A percentile compares a stretch with the other conserved stretches of the same genome.
These are phyloP conservation scores for Elephas maximus DNA, from an alignment of 2,113 vertebrate species.

Conservation along the genomic window DNA sequence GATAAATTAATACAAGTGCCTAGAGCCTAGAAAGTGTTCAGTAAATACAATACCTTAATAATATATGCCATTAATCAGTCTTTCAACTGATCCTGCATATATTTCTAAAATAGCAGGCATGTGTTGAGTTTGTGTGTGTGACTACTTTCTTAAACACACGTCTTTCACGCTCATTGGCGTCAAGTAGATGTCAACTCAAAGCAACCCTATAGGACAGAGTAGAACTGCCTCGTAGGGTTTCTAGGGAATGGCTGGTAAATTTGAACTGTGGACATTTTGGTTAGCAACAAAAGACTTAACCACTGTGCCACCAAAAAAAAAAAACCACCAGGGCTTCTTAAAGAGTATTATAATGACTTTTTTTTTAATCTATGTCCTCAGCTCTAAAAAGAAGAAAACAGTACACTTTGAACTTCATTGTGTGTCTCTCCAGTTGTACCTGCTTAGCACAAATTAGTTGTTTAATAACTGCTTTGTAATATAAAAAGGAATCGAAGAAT, in stretches of 20 bases:
- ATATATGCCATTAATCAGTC: neutral
- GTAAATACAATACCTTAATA: neutral
- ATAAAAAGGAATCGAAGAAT: neutral
- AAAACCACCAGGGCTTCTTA: neutral
- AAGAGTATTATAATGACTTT: neutral
- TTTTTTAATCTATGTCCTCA: neutral
- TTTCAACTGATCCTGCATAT: neutral
- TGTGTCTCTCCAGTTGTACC: neutral
- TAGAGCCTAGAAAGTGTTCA: neutral
- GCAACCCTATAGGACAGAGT: too few relatives aligned
- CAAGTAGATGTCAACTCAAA: too few relatives aligned
- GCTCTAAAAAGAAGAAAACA: neutral
- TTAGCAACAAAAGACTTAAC: too few relatives aligned
- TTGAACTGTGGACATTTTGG: too few relatives aligned
- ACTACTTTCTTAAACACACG: neutral
- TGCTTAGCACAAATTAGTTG: neutral
- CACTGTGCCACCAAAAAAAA: too few relatives aligned
- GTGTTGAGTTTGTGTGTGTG: neutral
- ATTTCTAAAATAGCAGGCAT: slow-evolving; percentile 5
- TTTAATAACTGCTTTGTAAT: neutral
- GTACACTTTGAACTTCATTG: neutral
- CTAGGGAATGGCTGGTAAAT: too few relatives aligned
- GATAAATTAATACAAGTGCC: neutral
- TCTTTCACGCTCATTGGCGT: neutral
- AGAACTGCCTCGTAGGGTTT: too few relatives aligned